Evolutionary conservation across 2,113 vertebrate species (phyloP), one percentile per base, ranked within the genome.

Genomic region (Sterna hirundo): DNA sequence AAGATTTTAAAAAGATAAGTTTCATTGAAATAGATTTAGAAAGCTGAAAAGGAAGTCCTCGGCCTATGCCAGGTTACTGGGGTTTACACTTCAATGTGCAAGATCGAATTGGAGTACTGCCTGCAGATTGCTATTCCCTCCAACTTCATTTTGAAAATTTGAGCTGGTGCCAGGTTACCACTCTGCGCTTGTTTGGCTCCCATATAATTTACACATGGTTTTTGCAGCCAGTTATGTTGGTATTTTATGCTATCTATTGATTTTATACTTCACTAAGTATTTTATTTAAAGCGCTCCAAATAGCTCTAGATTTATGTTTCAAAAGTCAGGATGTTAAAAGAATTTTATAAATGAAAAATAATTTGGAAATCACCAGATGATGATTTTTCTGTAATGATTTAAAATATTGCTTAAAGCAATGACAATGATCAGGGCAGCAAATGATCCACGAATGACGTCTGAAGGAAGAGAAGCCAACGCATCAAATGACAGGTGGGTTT

Each of bases 311-410:
- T 89, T 95, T 94, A 97, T 96, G 55, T 42, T 75, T 92, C 57
- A 65, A 87, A 88, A 95, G 86, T 86, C 92, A 96, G 22, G 32
- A 81, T 83, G 68, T 94, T 96, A 96, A 93, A 47, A 86, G 81
- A 95, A 89, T 95, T 90, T 95, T 90, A 91, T 92, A 94, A 95
- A 96, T 81, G 95, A 97, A 91, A 97, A 95, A 97, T 94, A 97
- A 96, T 88, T 90, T 96, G 70, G 55, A 91, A 97, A 94, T 96
- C 89, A 93, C 65, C 32, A 93, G 83, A 92, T 83, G 76, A 95
- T 92, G 83, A 62, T 94, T 95, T 89, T 96, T 96, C 66, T 78
- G 86, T 93, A 96, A 91, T 57, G 92, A 87, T 90, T 92, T 96
- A 83, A 95, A 95, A 61, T 84, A 83, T 86, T 90, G 49, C 69